Percentiles rank a stretch among this genome's conserved stretches.
Evolutionary conservation across 1,140 invertebrate species (phyloP).

Genomic region (Berghia stephanieae): DNA sequence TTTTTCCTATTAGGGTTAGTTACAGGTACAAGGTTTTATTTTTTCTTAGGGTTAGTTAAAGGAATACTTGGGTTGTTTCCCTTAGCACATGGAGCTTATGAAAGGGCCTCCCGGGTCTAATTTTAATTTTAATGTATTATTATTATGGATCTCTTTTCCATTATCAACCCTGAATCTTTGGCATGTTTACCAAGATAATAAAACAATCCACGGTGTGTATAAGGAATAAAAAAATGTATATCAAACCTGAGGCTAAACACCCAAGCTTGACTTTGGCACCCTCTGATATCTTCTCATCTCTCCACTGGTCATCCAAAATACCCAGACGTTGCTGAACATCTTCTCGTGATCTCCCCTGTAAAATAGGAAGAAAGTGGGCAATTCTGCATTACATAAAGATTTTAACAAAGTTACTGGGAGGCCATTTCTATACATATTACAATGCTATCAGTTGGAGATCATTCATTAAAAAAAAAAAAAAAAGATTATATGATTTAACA

Average conservation of each 20-base stretch:
- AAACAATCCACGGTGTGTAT: too few relatives aligned
- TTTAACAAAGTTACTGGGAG: background rate
- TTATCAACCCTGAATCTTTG: too few relatives aligned
- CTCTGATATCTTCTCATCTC: constrained; percentile 27
- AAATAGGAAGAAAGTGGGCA: background rate
- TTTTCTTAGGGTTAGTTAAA: too few relatives aligned
- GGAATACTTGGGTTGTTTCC: too few relatives aligned
- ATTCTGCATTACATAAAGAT: too few relatives aligned
- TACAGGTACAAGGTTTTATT: too few relatives aligned
- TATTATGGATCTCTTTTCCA: too few relatives aligned
- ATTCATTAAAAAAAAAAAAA: background rate
- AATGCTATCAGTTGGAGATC: background rate
- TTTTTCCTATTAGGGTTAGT: too few relatives aligned
- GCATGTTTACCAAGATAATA: too few relatives aligned
- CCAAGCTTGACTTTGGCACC: constrained; percentile 24
- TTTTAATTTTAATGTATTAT: too few relatives aligned
- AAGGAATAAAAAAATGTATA: background rate
- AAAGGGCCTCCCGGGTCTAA: too few relatives aligned
- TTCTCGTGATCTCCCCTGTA: constrained; percentile 21
- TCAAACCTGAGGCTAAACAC: constrained; percentile 20
- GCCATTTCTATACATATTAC: background rate
- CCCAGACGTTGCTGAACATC: constrained; percentile 23
- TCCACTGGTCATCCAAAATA: constrained; percentile 31
- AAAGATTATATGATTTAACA: background rate
- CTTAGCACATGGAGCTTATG: too few relatives aligned